Conservation (phyloP, 2,888 invertebrate species). For the Drosophila antonietae region DNA sequence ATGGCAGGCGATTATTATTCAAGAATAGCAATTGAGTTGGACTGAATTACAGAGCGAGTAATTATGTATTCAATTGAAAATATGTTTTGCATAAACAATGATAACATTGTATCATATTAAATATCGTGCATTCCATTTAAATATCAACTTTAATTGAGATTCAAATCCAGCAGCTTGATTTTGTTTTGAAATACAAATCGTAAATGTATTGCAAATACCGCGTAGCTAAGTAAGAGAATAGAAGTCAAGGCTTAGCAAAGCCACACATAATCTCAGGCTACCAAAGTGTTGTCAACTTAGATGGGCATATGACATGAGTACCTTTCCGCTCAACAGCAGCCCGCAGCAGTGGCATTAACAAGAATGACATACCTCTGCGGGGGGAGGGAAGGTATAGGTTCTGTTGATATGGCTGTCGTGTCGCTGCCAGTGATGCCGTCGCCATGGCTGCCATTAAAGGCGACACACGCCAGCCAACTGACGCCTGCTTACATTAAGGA, state of each 20-base stretch:
- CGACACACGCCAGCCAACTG: constrained; percentile 74
- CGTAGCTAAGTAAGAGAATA: constrained; percentile 15
- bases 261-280: constrained; percentile 26
- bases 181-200: constrained; percentile 15
- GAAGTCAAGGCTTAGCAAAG: constrained; percentile 29
- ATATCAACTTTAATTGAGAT: neutral
- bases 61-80: neutral
- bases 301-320: constrained; percentile 10
- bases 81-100: neutral
- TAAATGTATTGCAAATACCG: neutral
- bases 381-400: constrained; percentile 1
- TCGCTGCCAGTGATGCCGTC: constrained; percentile 37
- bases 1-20: neutral
- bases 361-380: constrained; percentile 17
- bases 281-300: constrained; percentile 35
- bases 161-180: neutral
- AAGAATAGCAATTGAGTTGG: neutral
- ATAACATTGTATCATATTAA: neutral
- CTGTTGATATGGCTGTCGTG: constrained; percentile 4
- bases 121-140: neutral
- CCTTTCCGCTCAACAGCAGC: constrained; percentile 10
- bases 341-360: constrained; percentile 8
- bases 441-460: constrained; percentile 70
- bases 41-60: neutral
- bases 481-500: constrained; percentile 75